A percentile compares a stretch with the other conserved stretches of the same genome.
phyloP scores from a whole-genome alignment of 2,113 vertebrate genomes.

The Callipepla squamata region DNA sequence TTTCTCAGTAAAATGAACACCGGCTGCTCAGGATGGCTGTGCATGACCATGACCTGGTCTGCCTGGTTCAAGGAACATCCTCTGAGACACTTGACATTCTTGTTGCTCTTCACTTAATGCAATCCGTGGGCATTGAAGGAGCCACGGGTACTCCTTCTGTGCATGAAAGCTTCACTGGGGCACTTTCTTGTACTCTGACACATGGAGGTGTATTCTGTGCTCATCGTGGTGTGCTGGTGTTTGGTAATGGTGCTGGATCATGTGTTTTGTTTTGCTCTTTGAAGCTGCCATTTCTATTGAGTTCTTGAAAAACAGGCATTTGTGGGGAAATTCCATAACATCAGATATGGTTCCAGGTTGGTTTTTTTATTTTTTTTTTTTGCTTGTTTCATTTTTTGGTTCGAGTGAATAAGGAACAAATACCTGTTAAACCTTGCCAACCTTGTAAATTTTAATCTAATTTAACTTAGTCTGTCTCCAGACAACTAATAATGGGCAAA shows the following conservation, averaged over 20 bases:
- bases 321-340: background rate
- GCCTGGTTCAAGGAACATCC: background rate
- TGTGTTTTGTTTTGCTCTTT: background rate
- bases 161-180: background rate
- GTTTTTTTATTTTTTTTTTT: background rate
- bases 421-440: background rate
- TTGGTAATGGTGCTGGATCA: background rate
- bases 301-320: background rate
- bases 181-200: background rate
- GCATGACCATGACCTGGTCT: background rate
- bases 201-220: accelerated
- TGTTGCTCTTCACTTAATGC: background rate
- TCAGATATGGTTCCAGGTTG: background rate
- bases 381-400: background rate
- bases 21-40: background rate
- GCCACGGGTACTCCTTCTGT: too few relatives aligned
- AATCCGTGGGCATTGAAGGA: background rate
- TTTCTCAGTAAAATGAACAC: background rate
- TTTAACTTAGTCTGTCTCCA: background rate
- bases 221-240: background rate
- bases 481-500: background rate
- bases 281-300: background rate
- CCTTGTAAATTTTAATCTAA: background rate
- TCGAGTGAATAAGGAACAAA: background rate
- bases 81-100: background rate